Percentiles rank a stretch among this genome's conserved stretches.
phyloP scores from a whole-genome alignment of 1,140 invertebrate genomes.

The Megathymus violae region DNA sequence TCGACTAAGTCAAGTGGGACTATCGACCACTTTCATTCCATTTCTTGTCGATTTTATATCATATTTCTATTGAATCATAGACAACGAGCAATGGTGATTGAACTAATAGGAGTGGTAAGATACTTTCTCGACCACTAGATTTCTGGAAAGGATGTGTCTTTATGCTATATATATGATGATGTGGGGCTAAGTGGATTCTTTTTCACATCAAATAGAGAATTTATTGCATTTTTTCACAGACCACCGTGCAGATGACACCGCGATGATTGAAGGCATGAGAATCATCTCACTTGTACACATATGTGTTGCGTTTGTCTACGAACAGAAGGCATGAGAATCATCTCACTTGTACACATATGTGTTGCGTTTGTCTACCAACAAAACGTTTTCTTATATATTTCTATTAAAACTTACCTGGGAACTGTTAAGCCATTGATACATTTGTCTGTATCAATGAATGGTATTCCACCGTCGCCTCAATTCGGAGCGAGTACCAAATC shows the following conservation, averaged over 20 bases:
- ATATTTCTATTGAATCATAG: slow-evolving; percentile 18
- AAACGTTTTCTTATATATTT: slow-evolving; percentile 40
- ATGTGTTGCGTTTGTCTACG: no score
- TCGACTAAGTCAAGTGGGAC: slow-evolving; percentile 30
- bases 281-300: slow-evolving; percentile 17
- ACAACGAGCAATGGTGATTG: slow-evolving; percentile 38
- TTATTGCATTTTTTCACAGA: slow-evolving; percentile 62
- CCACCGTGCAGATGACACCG: slow-evolving; percentile 58
- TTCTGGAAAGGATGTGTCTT: slow-evolving; percentile 7
- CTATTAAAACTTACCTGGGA: slow-evolving; percentile 21
- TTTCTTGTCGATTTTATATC: slow-evolving; percentile 29
- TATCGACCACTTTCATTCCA: slow-evolving; percentile 44
- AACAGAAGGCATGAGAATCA: slow-evolving; percentile 42
- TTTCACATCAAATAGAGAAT: slow-evolving; percentile 51
- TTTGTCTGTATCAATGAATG: slow-evolving; percentile 5
- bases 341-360: slow-evolving; percentile 16
- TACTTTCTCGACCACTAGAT: slow-evolving; percentile 10
- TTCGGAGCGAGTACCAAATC: no score
- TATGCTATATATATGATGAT: slow-evolving; percentile 51
- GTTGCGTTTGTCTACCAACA: slow-evolving; percentile 50
- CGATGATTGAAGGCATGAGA: slow-evolving; percentile 51
- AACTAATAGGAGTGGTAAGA: slow-evolving; percentile 11
- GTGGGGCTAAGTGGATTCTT: slow-evolving; percentile 61
- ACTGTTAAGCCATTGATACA: slow-evolving; percentile 24
- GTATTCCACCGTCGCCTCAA: no score